Base-by-base conservation (phyloP, 2,888 invertebrate genomes). In the Neoascia interrupta region DNA sequence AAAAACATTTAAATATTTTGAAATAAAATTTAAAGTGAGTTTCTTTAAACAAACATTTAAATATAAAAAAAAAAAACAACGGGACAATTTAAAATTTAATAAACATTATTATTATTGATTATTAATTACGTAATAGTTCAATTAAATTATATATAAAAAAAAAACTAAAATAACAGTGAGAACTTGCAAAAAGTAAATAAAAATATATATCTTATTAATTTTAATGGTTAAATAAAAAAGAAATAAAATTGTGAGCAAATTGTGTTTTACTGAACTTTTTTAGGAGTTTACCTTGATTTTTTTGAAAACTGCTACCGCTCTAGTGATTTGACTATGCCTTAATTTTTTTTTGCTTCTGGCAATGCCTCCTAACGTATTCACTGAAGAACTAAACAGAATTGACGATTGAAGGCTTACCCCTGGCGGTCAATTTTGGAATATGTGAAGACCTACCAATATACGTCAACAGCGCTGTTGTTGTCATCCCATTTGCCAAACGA, bases 41-140 rank as follows among this genome's bases (percentile, higher is more conserved):
- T 66, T 72, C 60, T 73, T 79, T 66, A 43, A 72, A 61, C 26
- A 75, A 68, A 56, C 41, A 41, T 19, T 15, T 26, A 45, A 23
- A 16, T 28, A 18, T 53, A 36, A 64, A 61, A 41, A 47, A 54
- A 37, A 28, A 8, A 37, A 31, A 31, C 2, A 66, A 73, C 37
- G 47, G 61, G 31, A 73, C 39, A 61, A 15, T 51, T 51, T 21
- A 68, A 64, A 56, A 56, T 58, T 56, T 56, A 61, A 61, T 43
- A 28, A 51, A 39, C 43, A 66, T 73, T 70, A 70, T 70, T 66
- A 79, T 79, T 73, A 66, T 66, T 61, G 49, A 73, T 73, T 73
- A 72, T 73, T 73, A 68, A 79, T 79, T 79, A 73, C 66, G 73
- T 79, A 79, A 79, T 79, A 79, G 79, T 79, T 79, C 79, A 79